Conservation (phyloP, 2,888 invertebrate species). For the Eupithecia exiguata region DNA sequence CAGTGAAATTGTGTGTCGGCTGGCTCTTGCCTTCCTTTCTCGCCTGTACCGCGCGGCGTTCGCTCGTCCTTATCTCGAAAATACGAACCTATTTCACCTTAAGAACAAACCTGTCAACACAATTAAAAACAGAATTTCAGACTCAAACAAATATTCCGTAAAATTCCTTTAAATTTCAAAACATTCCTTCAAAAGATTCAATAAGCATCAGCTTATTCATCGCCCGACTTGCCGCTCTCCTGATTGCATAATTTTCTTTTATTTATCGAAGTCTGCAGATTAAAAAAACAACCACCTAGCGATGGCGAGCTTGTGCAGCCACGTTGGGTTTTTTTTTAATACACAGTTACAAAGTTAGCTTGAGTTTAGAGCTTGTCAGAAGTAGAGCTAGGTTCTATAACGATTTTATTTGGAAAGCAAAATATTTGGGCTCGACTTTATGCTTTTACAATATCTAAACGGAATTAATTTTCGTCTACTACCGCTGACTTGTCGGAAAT, state of each 20-base stretch:
- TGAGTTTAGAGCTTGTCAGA: not conserved
- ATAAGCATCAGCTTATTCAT: slow-evolving; percentile 44
- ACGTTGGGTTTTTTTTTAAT: slow-evolving; percentile 12
- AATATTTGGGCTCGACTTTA: not conserved
- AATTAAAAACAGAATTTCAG: not conserved
- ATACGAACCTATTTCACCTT: too few relatives aligned
- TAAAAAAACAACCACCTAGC: slow-evolving; percentile 50
- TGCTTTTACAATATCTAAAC: too few relatives aligned
- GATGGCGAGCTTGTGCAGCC: slow-evolving; percentile 58
- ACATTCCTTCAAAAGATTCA: slow-evolving; percentile 32
- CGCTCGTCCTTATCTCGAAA: too few relatives aligned
- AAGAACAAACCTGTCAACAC: not conserved
- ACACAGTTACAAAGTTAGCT: not conserved
- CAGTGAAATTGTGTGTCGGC: too few relatives aligned
- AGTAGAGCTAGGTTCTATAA: not conserved
- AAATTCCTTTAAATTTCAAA: slow-evolving; percentile 15
- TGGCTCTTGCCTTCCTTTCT: too few relatives aligned
- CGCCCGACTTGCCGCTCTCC: slow-evolving; percentile 47
- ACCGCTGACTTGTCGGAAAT: too few relatives aligned
- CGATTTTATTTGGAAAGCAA: not conserved
- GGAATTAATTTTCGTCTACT: too few relatives aligned
- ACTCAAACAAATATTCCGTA: slow-evolving; percentile 6
- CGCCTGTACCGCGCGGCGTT: too few relatives aligned
- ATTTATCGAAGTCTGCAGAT: slow-evolving; percentile 51
- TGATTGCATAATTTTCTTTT: slow-evolving; percentile 59